Percentiles rank a stretch among this genome's conserved stretches.
Evolutionary conservation across 2,797 vertebrate species (phyloP).

Genomic region (Benthosema pterotum): DNA sequence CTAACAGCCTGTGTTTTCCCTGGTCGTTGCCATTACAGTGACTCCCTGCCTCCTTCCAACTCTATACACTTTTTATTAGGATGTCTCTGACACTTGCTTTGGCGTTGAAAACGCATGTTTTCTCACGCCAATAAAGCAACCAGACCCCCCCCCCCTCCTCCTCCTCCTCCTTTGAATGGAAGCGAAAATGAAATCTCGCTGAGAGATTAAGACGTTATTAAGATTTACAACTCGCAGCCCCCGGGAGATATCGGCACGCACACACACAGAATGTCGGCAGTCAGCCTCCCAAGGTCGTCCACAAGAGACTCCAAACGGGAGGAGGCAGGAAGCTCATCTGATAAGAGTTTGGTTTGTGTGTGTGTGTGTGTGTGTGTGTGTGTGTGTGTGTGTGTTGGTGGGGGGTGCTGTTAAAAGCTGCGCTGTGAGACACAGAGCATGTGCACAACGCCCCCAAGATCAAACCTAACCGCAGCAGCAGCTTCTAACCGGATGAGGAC

Average conservation of each 20-base stretch:
- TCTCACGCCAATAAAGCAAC: too few species aligned
- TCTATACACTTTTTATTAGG: too few species aligned
- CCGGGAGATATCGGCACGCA: not conserved
- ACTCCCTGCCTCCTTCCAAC: too few species aligned
- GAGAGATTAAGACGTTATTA: too few species aligned
- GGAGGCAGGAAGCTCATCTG: constrained; percentile 66
- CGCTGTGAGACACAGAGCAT: constrained; percentile 59
- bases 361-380: constrained; percentile 13
- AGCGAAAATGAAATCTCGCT: too few species aligned
- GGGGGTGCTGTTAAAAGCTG: constrained; percentile 59
- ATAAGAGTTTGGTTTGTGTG: constrained; percentile 65
- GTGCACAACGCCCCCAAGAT: constrained; percentile 52
- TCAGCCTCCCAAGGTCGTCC: constrained; percentile 21
- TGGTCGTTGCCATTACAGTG: too few species aligned
- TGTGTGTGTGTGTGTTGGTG: not conserved
- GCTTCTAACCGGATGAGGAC: constrained; percentile 66
- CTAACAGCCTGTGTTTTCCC: too few species aligned
- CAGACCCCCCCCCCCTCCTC: too few species aligned
- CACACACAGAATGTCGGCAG: constrained; percentile 27
- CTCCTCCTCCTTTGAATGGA: too few species aligned
- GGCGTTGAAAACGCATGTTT: too few species aligned
- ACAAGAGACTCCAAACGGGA: constrained; percentile 47
- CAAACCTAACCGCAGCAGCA: constrained; percentile 58
- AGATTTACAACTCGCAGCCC: too few species aligned
- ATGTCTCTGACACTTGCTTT: too few species aligned